Evolutionary conservation across 92 coral and sea anemone genomes (phyloP), one percentile per base, ranked within the genome.

Genomic region (Montipora capitata): DNA sequence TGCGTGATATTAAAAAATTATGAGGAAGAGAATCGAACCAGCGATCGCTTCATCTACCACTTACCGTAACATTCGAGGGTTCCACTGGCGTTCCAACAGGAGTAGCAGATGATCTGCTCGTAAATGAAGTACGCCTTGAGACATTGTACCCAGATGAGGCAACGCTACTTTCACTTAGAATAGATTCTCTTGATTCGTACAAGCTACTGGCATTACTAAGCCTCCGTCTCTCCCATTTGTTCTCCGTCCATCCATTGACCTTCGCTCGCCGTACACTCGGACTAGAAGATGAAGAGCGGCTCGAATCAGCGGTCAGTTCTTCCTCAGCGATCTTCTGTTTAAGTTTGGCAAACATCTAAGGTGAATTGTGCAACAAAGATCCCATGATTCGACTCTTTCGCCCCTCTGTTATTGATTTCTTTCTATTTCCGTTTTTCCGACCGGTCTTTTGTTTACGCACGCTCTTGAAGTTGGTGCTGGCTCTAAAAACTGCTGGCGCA

Each of bases 241-340:
- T 98, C 83, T 98, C 99, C 7, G 94, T 85, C 79, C 91, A 91
- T 2, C 98, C 98, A 88, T 94, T 93, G 39, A 90, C 83, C 15
- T 52, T 68, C 45, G 86, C 81, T 88, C 96, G 92, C 74, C 98
- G 93, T 8, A 77, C 86, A 39, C 92, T 81, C 14, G 99, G 98
- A 66, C 95, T 96, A 7, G 98, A 91, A 83, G 98, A 88, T 68
- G 91, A 80, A 2, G 98, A 93, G 4, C 89, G 92, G 68, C 90
- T 88, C 4, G 91, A 86, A 83, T 97, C 98, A 48, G 94, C 70
- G 81, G 96, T 94, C 48, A 89, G 91, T 78, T 95, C 99, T 86
- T 98, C 99, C 88, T 98, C 98, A 86, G 98, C 99, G 73, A 98
- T 94, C 87, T 96, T 98, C 89, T 98, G 98, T 89, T 98, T 98